phyloP scores from a whole-genome alignment of 2,888 invertebrate species.

The Drosophila affinis region DNA sequence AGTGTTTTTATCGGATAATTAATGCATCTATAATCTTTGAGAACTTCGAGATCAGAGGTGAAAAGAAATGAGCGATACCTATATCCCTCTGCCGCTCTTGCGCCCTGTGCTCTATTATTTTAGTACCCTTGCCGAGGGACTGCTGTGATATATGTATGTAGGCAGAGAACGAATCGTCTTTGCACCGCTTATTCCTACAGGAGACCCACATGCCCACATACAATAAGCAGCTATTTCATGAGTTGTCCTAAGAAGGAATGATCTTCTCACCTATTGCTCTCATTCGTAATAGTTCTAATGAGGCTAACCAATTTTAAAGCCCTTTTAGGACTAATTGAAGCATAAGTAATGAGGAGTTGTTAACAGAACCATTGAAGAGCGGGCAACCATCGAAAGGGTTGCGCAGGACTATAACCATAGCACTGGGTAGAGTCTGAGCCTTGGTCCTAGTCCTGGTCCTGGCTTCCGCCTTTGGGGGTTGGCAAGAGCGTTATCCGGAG shows the following conservation, averaged over 20 bases:
- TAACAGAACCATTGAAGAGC: conserved; percentile 27
- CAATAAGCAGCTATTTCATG: no score
- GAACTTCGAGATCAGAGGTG: no score
- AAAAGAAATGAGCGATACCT: no score
- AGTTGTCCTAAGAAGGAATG: background rate
- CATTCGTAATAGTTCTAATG: conserved; percentile 46
- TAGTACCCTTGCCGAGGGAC: no score
- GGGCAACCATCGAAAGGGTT: conserved; percentile 41
- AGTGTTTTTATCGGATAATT: no score
- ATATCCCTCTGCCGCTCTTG: no score
- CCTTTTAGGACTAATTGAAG: conserved; percentile 53
- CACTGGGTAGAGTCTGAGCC: conserved; percentile 1
- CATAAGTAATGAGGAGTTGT: conserved; percentile 56
- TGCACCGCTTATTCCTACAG: background rate
- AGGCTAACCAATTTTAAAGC: conserved; percentile 40
- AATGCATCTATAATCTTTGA: no score
- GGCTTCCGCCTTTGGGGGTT: conserved; percentile 7
- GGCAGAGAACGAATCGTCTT: background rate
- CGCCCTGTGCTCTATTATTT: no score
- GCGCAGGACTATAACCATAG: background rate
- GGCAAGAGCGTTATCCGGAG: conserved; percentile 53
- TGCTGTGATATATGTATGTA: no score
- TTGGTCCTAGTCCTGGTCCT: background rate
- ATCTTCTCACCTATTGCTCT: background rate
- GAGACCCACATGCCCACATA: background rate